phyloP scores from a whole-genome alignment of 1,140 invertebrate species.

The Lepidotrigona ventralis region DNA sequence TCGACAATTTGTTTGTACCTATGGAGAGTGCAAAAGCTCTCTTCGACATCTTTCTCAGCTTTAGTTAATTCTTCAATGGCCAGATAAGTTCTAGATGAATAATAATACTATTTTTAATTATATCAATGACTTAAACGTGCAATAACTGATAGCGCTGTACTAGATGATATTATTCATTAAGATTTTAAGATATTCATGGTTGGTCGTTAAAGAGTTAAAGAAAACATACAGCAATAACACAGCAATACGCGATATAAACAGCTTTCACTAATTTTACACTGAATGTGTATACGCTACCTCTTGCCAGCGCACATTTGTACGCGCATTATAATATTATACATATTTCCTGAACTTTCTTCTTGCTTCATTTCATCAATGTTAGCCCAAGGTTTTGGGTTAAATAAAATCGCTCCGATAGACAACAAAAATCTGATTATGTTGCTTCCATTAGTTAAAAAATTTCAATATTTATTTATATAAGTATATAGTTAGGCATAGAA shows the following conservation, averaged over 20 bases:
- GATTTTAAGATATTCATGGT: not conserved
- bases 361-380: constrained; percentile 5
- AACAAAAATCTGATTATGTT: not conserved
- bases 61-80: constrained; percentile 40
- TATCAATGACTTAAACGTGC: not conserved
- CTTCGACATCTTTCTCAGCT: constrained; percentile 22
- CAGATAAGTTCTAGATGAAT: not conserved
- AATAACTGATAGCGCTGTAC: too few species aligned
- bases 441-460: not conserved
- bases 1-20: constrained; percentile 20
- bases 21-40: not conserved
- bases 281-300: constrained; percentile 43
- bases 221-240: constrained; percentile 11
- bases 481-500: constrained; percentile 2
- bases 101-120: not conserved
- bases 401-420: too few species aligned
- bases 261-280: constrained; percentile 53
- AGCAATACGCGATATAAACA: not conserved
- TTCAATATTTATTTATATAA: not conserved
- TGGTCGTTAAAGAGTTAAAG: constrained; percentile 8
- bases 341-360: constrained; percentile 28
- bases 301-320: constrained; percentile 40
- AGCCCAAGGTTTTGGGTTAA: not conserved
- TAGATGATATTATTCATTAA: not conserved
- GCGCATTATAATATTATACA: constrained; percentile 5